These are phyloP conservation scores for Neocloeon triangulifer DNA, from an alignment of 1,140 invertebrate species.

Conservation along the genomic window DNA sequence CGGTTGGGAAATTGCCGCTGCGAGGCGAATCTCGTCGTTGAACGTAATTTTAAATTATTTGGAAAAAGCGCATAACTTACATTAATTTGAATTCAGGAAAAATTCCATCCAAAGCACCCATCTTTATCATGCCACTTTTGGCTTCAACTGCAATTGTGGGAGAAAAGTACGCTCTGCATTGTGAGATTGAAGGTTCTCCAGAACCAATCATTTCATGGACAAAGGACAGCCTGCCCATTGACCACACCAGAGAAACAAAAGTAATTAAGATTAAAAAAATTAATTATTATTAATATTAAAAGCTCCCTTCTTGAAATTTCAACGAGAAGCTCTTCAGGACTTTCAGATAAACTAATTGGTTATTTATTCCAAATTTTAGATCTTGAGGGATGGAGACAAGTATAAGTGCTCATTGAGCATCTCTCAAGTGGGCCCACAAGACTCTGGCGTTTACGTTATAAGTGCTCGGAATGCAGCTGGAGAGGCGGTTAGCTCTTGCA, in stretches of 20 bases:
- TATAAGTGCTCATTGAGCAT: conserved; percentile 37
- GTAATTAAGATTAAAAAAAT: conserved; percentile 15
- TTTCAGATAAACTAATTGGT: no score
- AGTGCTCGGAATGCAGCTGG: conserved; percentile 37
- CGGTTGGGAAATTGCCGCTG: conserved; percentile 34
- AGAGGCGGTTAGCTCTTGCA: conserved; percentile 33
- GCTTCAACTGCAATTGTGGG: conserved; percentile 37
- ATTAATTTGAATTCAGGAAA: conserved; percentile 16
- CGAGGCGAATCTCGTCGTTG: conserved; percentile 23
- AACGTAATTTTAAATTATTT: conserved; percentile 18
- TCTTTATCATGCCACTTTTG: conserved; percentile 26
- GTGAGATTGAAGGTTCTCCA: conserved; percentile 34
- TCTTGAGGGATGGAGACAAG: no score
- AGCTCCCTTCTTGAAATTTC: no score
- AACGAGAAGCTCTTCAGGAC: no score
- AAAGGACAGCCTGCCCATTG: conserved; percentile 37
- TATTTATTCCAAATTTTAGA: no score
- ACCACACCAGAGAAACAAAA: conserved; percentile 24
- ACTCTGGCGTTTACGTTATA: conserved; percentile 41
- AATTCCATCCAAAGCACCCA: conserved; percentile 24
- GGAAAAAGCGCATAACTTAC: background rate
- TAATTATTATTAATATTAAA: background rate
- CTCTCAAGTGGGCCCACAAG: conserved; percentile 41
- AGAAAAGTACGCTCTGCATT: conserved; percentile 41
- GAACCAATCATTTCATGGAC: conserved; percentile 35